Conservation (phyloP, 1,140 invertebrate species). For the Plectus sambesii region DNA sequence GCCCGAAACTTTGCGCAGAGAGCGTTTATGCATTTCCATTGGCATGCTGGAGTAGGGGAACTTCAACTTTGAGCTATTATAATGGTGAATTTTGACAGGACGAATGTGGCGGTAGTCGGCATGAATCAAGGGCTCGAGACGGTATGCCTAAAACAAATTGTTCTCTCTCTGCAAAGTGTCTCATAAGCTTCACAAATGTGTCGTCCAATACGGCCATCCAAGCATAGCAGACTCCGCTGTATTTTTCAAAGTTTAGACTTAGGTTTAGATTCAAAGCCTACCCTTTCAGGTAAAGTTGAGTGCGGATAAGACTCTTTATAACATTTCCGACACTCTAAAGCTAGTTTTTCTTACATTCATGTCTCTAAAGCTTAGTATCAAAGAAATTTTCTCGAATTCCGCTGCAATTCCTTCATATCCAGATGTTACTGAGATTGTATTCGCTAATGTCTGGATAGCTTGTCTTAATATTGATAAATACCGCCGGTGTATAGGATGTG, state of each 20-base stretch:
- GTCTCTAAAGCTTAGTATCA: no score
- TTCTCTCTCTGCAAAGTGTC: no score
- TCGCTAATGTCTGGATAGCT: no score
- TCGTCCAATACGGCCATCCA: neutral
- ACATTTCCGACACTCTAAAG: neutral
- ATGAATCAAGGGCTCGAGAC: conserved; percentile 62
- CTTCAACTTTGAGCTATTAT: conserved; percentile 50
- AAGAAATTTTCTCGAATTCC: no score
- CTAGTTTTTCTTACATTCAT: conserved; percentile 12
- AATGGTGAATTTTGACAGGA: conserved; percentile 58
- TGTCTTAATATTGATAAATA: no score
- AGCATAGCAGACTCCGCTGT: conserved; percentile 2
- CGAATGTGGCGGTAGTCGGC: conserved; percentile 58
- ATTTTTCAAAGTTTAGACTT: conserved; percentile 6
- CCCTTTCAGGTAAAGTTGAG: neutral
- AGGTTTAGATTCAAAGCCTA: conserved; percentile 8
- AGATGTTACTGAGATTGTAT: no score
- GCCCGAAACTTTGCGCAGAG: conserved; percentile 35
- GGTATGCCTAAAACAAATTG: conserved; percentile 50
- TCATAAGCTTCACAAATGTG: conserved; percentile 13
- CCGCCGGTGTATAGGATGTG: no score
- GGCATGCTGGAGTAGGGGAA: conserved; percentile 49
- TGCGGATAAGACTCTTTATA: neutral
- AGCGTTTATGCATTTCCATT: conserved; percentile 44
- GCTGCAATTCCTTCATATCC: no score